These are phyloP conservation scores for Acrobasis consociella DNA, from an alignment of 2,888 invertebrate genomes.

Conservation along the genomic window DNA sequence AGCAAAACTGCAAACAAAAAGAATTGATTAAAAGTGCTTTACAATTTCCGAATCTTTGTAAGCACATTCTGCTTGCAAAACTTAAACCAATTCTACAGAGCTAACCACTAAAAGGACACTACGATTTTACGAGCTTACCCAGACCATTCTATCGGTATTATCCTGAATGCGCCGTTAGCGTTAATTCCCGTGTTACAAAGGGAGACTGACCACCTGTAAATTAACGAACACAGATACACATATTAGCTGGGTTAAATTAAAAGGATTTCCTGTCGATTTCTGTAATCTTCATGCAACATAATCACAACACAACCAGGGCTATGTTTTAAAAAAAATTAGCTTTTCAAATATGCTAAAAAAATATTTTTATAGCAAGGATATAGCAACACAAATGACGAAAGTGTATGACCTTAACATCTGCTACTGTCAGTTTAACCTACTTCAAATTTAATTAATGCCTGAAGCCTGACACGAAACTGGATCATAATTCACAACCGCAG, in stretches of 20 bases:
- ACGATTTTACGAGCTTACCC: neutral
- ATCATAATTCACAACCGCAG: slow-evolving; percentile 16
- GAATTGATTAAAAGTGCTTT: no score
- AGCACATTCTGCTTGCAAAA: neutral
- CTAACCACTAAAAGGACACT: neutral
- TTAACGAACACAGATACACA: neutral
- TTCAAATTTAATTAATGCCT: neutral
- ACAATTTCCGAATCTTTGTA: neutral
- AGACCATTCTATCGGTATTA: neutral
- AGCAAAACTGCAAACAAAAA: no score
- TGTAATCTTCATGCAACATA: neutral
- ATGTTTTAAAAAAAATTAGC: neutral
- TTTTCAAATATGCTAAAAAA: no score
- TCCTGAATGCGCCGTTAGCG: neutral
- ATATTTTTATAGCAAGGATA: no score
- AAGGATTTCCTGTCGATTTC: neutral
- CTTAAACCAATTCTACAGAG: neutral
- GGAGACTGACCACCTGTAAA: neutral
- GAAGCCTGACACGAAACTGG: neutral
- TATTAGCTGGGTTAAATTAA: neutral
- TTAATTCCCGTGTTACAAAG: neutral
- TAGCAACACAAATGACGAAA: neutral
- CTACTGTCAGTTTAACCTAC: neutral
- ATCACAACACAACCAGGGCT: neutral
- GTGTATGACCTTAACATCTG: neutral